Evolutionary conservation across 2,113 vertebrate genomes (phyloP).

Genomic region (Gorilla gorilla): DNA sequence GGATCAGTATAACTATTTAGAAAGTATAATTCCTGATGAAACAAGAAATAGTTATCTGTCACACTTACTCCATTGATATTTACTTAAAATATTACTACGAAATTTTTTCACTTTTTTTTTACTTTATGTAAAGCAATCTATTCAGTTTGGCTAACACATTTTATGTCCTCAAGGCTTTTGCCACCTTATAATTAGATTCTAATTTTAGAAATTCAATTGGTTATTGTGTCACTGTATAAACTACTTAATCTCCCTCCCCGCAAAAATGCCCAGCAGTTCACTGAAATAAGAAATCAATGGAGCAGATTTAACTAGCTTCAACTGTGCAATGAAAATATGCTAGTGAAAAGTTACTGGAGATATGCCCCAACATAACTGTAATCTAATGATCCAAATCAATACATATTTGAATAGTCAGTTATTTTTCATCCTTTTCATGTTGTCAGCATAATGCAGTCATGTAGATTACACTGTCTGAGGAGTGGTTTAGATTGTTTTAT

Average conservation of each 20-base stretch:
- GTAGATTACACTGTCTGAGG: conserved; percentile 16
- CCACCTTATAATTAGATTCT: conserved; percentile 7
- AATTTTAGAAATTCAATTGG: conserved; percentile 20
- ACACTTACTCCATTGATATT: neutral
- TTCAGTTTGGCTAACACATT: neutral
- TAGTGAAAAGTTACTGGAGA: neutral
- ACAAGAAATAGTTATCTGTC: neutral
- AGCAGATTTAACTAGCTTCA: conserved; percentile 20
- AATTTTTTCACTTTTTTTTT: neutral
- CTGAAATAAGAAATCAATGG: conserved; percentile 21
- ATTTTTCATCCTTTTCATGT: neutral
- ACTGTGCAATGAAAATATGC: neutral
- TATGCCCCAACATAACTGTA: neutral
- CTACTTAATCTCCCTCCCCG: neutral
- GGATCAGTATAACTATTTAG: neutral
- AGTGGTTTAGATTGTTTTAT: conserved; percentile 37
- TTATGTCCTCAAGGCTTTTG: neutral
- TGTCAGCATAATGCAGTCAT: neutral
- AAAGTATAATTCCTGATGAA: neutral
- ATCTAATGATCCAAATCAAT: neutral
- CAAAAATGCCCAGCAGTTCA: neutral
- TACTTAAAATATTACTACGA: neutral
- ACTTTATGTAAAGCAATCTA: neutral
- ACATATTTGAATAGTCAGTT: neutral
- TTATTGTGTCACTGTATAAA: neutral